Evolutionary conservation across 2,888 invertebrate species (phyloP), one percentile per base, ranked within the genome.

Genomic region (Geotrupes spiniger): DNA sequence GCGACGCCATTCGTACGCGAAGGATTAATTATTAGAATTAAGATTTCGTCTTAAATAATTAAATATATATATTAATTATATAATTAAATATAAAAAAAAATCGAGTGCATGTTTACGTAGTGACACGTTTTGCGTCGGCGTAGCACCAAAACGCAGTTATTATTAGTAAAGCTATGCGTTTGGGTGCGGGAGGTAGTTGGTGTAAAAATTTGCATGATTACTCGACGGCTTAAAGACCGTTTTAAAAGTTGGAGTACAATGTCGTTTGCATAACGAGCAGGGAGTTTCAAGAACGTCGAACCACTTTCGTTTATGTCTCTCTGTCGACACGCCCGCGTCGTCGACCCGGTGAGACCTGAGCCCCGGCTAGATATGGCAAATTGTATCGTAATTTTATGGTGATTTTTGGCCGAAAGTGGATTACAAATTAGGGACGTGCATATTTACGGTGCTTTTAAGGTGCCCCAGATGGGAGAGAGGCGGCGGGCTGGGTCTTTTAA

Each of bases 171-270:
- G n/a, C n/a, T n/a, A n/a, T n/a, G n/a, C n/a, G n/a, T n/a, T n/a
- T n/a, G n/a, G 21, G 4, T 21, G 6, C 21, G 21, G 21, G 21
- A 21, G 21, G 21, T n/a, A 1, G 21, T 42, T 15, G 31, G 28
- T 1, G 50, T 52, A 54, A 52, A 58, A 61, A 66, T 66, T 66
- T 66, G 64, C 65, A 66, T 66, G 65, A 66, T 66, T 64, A 62
- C 63, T 58, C 61, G 56, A 54, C 64, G 65, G 66, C 67, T 68
- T 67, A 68, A 70, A 68, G 68, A 63, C 65, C 65, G 65, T 70
- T 71, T 69, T 68, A 71, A 72, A 71, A 70, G 69, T 71, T 70
- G 63, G 68, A 67, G 68, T 69, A 70, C 69, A 67, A 66, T 68
- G 62, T 65, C 66, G 70, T 73, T 73, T 72, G 66, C 71, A 71